A percentile compares a stretch with the other conserved stretches of the same genome.
Conservation (phyloP, 2,888 invertebrate species). For the Tromatobia lineatoria region DNA sequence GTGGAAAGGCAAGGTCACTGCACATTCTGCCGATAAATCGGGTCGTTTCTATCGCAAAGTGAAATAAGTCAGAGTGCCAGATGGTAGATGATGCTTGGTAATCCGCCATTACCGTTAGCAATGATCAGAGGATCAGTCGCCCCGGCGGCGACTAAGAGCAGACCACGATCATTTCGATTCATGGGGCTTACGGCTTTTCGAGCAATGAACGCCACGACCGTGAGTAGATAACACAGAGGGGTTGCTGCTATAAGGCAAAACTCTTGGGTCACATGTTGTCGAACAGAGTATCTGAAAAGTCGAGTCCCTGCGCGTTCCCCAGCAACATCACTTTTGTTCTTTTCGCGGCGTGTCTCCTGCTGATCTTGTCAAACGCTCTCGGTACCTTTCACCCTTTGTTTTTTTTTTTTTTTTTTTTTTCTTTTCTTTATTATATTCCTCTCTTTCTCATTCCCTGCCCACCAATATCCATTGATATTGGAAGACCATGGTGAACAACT, state of each 20-base stretch:
- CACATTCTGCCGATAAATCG: conserved; percentile 47
- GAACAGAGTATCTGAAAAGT: neutral
- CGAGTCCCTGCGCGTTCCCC: conserved; percentile 57
- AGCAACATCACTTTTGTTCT: conserved; percentile 64
- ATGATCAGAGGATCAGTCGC: conserved; percentile 79
- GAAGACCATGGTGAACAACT: conserved; percentile 56
- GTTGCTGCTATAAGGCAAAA: neutral
- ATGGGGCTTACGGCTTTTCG: conserved; percentile 74
- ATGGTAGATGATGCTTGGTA: conserved; percentile 82
- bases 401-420: conserved; percentile 18
- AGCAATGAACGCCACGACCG: conserved; percentile 27
- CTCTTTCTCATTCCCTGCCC: neutral
- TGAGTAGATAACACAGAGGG: conserved; percentile 34
- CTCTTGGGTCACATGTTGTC: conserved; percentile 12
- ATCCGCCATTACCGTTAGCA: conserved; percentile 84
- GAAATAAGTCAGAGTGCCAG: conserved; percentile 75
- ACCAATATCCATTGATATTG: conserved; percentile 66
- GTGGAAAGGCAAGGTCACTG: conserved; percentile 19
- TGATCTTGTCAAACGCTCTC: conserved; percentile 67
- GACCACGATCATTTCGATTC: conserved; percentile 80
- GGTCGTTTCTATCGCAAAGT: conserved; percentile 44
- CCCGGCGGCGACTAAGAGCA: conserved; percentile 49
- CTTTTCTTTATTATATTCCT: conserved; percentile 9
- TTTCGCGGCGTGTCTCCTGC: conserved; percentile 56
- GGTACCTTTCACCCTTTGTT: conserved; percentile 67